Conservation (phyloP, 2,888 invertebrate species). For the Hoplodrina blanda region DNA sequence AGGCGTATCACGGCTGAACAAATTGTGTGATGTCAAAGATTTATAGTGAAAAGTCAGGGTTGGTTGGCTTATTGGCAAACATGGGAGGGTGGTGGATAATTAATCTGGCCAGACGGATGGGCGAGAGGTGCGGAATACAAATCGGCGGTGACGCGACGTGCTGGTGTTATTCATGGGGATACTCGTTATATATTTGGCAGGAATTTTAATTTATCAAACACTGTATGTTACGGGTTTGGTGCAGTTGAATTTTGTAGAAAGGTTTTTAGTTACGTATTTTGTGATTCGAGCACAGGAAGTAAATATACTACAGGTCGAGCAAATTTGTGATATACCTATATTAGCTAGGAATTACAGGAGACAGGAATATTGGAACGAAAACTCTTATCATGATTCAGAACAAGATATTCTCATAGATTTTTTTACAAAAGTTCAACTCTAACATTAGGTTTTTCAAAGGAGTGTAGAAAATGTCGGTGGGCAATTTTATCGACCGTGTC, state of each 20-base stretch:
- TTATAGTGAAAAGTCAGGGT: slow-evolving; percentile 81
- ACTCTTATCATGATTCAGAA: no score
- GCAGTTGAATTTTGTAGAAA: background rate
- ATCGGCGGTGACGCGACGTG: slow-evolving; percentile 74
- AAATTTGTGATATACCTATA: background rate
- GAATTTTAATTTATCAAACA: slow-evolving; percentile 50
- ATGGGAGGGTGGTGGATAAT: slow-evolving; percentile 86
- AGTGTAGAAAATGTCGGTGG: no score
- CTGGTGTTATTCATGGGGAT: slow-evolving; percentile 64
- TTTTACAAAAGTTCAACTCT: no score
- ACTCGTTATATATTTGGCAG: slow-evolving; percentile 55
- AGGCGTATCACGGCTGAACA: slow-evolving; percentile 58
- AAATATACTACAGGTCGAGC: background rate
- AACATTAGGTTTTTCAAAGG: no score
- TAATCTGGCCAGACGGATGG: slow-evolving; percentile 88
- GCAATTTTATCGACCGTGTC: no score
- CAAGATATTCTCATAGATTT: no score
- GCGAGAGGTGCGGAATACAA: slow-evolving; percentile 85
- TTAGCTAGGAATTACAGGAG: background rate
- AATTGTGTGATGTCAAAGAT: slow-evolving; percentile 72
- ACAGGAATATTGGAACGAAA: no score
- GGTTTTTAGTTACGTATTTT: background rate
- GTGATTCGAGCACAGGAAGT: background rate
- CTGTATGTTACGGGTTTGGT: slow-evolving; percentile 9
- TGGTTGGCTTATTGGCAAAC: slow-evolving; percentile 87